phyloP scores from a whole-genome alignment of 2,888 invertebrate species.

The Camptogramma bilineatum region DNA sequence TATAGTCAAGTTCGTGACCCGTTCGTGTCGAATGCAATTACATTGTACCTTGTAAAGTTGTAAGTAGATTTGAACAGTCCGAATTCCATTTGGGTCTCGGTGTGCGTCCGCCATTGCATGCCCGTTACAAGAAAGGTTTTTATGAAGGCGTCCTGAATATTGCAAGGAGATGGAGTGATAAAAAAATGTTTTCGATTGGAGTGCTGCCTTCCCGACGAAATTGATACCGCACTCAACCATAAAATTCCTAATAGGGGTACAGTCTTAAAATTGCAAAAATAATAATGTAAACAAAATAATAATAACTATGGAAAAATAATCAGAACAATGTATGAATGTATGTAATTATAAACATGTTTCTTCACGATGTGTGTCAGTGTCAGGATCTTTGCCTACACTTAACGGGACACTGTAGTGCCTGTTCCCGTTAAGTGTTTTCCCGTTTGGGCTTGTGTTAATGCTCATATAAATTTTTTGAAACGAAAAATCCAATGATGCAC shows the following conservation, averaged over 20 bases:
- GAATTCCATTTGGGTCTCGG: conserved; percentile 27
- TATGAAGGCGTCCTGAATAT: conserved; percentile 50
- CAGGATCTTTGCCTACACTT: no score
- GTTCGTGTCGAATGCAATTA: neutral
- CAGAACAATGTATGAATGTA: neutral
- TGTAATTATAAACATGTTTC: no score
- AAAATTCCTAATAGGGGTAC: conserved; percentile 11
- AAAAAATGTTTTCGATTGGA: conserved; percentile 52
- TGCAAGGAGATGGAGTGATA: conserved; percentile 55
- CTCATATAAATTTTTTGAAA: no score
- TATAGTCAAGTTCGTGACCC: neutral
- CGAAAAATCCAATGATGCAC: no score
- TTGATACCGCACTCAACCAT: conserved; percentile 16
- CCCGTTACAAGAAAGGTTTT: conserved; percentile 49
- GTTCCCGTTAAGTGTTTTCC: no score
- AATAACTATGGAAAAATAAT: neutral
- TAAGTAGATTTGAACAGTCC: conserved; percentile 4
- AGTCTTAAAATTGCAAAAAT: conserved; percentile 5
- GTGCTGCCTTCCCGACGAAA: conserved; percentile 25
- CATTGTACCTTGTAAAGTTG: conserved; percentile 2
- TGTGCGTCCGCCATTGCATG: conserved; percentile 33
- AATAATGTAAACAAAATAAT: neutral
- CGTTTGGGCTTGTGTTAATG: no score
- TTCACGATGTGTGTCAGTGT: no score
- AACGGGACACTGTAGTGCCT: no score